Evolutionary conservation across 1,140 invertebrate genomes (phyloP).

Genomic region (Drosophila paulistorum): DNA sequence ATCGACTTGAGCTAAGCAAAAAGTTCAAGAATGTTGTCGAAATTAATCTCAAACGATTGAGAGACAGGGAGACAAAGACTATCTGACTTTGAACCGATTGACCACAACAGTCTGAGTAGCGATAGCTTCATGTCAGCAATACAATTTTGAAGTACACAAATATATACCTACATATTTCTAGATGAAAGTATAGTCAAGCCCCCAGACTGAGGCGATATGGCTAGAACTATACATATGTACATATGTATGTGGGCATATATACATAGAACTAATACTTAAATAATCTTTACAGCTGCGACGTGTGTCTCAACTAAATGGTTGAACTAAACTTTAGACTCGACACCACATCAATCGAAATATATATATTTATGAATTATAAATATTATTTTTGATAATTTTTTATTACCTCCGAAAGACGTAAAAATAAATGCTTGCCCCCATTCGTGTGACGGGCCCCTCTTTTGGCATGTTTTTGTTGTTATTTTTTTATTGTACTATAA

Average conservation of each 20-base stretch:
- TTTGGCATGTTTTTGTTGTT: neutral
- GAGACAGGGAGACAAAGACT: slow-evolving; percentile 7
- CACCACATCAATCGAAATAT: neutral
- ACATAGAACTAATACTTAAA: neutral
- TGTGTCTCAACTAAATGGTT: neutral
- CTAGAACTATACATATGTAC: neutral
- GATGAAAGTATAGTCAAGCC: neutral
- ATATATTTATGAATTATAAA: slow-evolving; percentile 1
- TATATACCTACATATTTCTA: neutral
- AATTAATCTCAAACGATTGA: slow-evolving; percentile 40
- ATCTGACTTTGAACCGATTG: slow-evolving; percentile 49
- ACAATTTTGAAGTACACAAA: slow-evolving; percentile 4
- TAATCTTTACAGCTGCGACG: slow-evolving; percentile 7
- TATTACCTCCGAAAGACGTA: slow-evolving; percentile 12
- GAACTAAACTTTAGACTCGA: slow-evolving; percentile 6
- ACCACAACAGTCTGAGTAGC: slow-evolving; percentile 4
- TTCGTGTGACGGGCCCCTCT: slow-evolving; percentile 1
- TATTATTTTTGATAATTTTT: slow-evolving; percentile 7
- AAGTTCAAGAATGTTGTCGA: slow-evolving; percentile 55
- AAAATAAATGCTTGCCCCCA: slow-evolving; percentile 3
- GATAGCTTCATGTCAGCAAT: slow-evolving; percentile 5
- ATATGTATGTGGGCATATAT: too few species aligned
- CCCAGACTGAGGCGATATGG: neutral
- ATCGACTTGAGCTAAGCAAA: slow-evolving; percentile 4
- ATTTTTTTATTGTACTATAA: neutral